phyloP scores from a whole-genome alignment of 2,113 vertebrate species.

The Delphinapterus leucas region DNA sequence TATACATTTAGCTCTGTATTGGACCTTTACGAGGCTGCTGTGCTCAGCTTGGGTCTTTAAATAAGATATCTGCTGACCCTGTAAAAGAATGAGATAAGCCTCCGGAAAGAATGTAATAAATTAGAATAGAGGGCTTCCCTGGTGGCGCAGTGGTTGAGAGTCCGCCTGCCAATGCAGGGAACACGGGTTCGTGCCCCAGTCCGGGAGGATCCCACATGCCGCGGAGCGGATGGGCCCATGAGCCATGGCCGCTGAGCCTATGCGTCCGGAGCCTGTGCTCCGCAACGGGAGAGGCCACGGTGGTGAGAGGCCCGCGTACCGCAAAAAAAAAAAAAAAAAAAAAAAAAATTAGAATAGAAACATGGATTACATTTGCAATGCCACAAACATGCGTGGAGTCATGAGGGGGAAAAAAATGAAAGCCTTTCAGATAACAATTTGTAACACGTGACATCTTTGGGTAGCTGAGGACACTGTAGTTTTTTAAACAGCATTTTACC shows the following conservation, averaged over 20 bases:
- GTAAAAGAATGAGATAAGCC: not conserved
- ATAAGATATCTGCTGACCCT: conserved; percentile 14
- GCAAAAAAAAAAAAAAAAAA: no score
- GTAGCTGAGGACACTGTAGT: not conserved
- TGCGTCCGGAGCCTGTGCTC: no score
- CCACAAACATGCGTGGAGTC: conserved; percentile 9
- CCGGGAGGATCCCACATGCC: no score
- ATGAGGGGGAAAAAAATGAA: not conserved
- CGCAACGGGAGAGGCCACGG: no score
- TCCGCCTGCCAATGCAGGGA: no score
- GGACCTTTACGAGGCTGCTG: not conserved
- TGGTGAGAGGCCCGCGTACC: no score
- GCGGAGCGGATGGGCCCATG: rapidly evolving
- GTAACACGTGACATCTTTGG: conserved; percentile 19
- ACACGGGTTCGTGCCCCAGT: no score
- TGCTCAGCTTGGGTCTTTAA: not conserved
- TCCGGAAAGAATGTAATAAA: not conserved
- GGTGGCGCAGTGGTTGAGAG: no score
- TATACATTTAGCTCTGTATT: not conserved
- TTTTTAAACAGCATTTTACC: not conserved
- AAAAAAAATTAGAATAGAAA: conserved; percentile 18
- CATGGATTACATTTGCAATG: not conserved
- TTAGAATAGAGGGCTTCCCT: not conserved
- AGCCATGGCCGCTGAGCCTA: no score
- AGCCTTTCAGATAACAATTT: conserved; percentile 25